Base-by-base conservation (phyloP, 2,888 invertebrate species). In the Chymomyza amoena region DNA sequence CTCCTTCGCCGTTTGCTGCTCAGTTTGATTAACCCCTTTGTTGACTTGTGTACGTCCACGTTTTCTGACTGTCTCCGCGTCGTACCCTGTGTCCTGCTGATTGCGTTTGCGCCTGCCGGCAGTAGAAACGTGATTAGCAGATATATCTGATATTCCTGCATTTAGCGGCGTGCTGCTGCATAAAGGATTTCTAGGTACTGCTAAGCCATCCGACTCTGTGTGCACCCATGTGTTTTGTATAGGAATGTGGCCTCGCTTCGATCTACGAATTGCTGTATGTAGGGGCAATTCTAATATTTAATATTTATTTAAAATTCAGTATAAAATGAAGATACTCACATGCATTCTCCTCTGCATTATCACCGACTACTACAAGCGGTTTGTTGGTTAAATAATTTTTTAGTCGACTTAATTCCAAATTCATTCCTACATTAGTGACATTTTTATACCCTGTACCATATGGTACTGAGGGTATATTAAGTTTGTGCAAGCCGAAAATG, bases 241-340 rank as follows among this genome's bases (percentile, higher is more conserved):
- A 4, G 81, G 88, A 13, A 88, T 75, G 1, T 83, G 86, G 3
- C 83, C 88, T 16, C 89, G 88, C 62, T 71, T 84, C 18, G 89
- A 89, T 62, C 89, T 87, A 52, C 89, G 89, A 59, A 85, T 65
- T 68, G 62, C 67, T 39, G 36, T 20, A 7, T 1, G 39, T 36
- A 3, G 52, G 6, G 5, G 65, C 54, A 57, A n/a, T n/a, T 28
- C 7, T 1, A 61, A 54, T 10, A 45, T 20, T 16, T 54, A 32
- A 7, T 13, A 64, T 54, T 36, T 50, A 45, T 52, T 60, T 36
- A 66, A 52, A 9, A 10, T 25, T 54, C n/a, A 16, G 18, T n/a
- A 13, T n/a, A 60, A 25, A 16, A 0, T 56, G 5, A 13, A 56
- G 16, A n/a, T 6, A 45, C 68, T 73, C 72, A 81, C 79, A 57